Evolutionary conservation across 2,888 invertebrate genomes (phyloP), one percentile per base, ranked within the genome.

Genomic region (Neoitamus cyanurus): DNA sequence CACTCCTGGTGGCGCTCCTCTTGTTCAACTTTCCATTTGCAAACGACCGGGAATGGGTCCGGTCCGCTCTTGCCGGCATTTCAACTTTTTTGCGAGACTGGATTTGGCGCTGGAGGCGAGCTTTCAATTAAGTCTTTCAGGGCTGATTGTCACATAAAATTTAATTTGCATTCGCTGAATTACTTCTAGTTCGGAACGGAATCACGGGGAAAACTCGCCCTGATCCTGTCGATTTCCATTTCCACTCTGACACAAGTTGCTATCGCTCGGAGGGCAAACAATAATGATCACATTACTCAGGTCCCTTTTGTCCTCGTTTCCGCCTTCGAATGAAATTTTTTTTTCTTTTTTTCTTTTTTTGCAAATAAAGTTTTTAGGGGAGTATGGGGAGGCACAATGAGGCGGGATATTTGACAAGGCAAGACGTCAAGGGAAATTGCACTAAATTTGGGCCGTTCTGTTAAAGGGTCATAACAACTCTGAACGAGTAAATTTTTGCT

Each of bases 71-170:
- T 42, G n/a, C 42, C n/a, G n/a, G 42, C 3, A 42, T 42, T 42
- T 1, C 42, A 42, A 42, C 42, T 36, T 58, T 58, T 58, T 58
- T 58, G 58, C 20, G 20, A 42, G 58, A 58, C 9, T 58, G 58
- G 58, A 58, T 58, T 42, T 58, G 58, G 58, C 58, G 58, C 58
- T 58, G 20, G 58, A 58, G 58, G 20, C 58, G 58, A 58, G 25
- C 58, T 58, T 58, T 58, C 58, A 58, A 58, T 58, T 58, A 58
- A 58, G 58, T 58, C 58, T 58, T 58, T 58, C 58, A 58, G 25
- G 58, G 58, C 58, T 58, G 58, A 58, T 58, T 58, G 58, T 58
- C 58, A 58, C 58, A 58, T 58, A 58, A 58, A 58, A 58, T 58
- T 58, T 58, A 58, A 58, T 58, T 58, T 58, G 58, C 58, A n/a